These are phyloP conservation scores for Polypterus senegalus DNA, from an alignment of 2,113 vertebrate genomes.

Conservation along the genomic window DNA sequence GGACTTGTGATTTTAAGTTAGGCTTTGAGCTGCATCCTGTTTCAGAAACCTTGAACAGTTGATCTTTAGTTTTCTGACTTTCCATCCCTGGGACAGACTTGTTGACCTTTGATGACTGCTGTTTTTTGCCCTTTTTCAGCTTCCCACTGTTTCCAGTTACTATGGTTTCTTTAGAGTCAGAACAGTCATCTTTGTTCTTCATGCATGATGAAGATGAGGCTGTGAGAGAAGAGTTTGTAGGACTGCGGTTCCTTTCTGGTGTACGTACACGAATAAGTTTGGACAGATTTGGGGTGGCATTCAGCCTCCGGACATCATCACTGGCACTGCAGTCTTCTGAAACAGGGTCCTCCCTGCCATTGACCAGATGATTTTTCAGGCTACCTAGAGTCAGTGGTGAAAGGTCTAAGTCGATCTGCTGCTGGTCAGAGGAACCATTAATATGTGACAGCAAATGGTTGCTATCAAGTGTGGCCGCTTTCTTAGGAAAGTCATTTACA, in stretches of 20 bases:
- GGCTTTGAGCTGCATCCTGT: conserved; percentile 27
- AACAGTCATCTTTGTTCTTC: conserved; percentile 44
- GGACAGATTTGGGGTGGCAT: conserved; percentile 73
- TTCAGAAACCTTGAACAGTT: conserved; percentile 29
- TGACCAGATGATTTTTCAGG: conserved; percentile 67
- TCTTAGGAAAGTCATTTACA: conserved; percentile 85
- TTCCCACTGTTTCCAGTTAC: conserved; percentile 39
- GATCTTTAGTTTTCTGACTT: conserved; percentile 44
- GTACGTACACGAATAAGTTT: conserved; percentile 83
- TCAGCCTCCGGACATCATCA: conserved; percentile 69
- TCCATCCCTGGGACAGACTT: conserved; percentile 43
- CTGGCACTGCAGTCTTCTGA: conserved; percentile 26
- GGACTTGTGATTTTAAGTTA: conserved; percentile 28
- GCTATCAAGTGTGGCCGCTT: conserved; percentile 75
- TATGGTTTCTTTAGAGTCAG: conserved; percentile 35
- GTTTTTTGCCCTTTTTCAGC: conserved; percentile 75
- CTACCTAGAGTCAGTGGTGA: conserved; percentile 78
- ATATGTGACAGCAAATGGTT: conserved; percentile 77
- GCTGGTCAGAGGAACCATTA: conserved; percentile 75
- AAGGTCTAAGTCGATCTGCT: conserved; percentile 87
- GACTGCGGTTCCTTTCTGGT: conserved; percentile 51
- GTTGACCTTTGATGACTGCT: conserved; percentile 44
- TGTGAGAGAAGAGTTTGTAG: conserved; percentile 31
- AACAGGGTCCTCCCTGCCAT: conserved; percentile 41
- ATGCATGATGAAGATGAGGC: conserved; percentile 27